Evolutionary conservation across 2,113 vertebrate genomes (phyloP).

Genomic region (Eulacestoma nigropectus): DNA sequence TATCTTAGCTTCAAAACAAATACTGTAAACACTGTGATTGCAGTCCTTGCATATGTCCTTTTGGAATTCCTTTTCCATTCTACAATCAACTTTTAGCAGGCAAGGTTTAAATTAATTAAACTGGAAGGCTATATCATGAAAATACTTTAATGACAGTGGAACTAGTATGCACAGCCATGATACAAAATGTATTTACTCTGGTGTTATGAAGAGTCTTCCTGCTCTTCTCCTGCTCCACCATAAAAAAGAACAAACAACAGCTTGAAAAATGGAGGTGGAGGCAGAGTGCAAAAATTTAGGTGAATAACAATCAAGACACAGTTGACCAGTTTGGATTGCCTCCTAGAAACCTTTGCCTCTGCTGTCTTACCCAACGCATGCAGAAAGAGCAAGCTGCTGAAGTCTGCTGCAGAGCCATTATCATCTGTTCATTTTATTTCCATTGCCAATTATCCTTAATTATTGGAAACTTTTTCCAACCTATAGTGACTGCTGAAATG

Average conservation of each 20-base stretch:
- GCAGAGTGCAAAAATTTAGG: background rate
- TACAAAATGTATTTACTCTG: background rate
- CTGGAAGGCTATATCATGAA: background rate
- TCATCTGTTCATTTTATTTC: constrained; percentile 69
- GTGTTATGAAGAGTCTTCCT: background rate
- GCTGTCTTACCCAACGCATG: background rate
- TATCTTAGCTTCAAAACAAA: background rate
- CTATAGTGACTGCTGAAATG: constrained; percentile 61
- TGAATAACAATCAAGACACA: constrained; percentile 7
- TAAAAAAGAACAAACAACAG: background rate
- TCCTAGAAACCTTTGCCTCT: constrained; percentile 16
- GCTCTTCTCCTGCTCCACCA: background rate
- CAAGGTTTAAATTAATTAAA: background rate
- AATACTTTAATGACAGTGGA: background rate
- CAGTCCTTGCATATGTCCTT: background rate
- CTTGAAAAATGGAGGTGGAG: background rate
- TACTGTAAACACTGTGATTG: background rate
- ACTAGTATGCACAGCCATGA: background rate
- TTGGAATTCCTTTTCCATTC: background rate
- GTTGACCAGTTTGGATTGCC: constrained; percentile 31
- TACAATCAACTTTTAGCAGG: background rate
- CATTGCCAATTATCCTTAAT: constrained; percentile 74
- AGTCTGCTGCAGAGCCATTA: constrained; percentile 34
- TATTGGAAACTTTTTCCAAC: constrained; percentile 65
- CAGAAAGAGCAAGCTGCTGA: constrained; percentile 29